Conservation (phyloP, 2,113 vertebrate genomes). For the Clarias gariepinus region DNA sequence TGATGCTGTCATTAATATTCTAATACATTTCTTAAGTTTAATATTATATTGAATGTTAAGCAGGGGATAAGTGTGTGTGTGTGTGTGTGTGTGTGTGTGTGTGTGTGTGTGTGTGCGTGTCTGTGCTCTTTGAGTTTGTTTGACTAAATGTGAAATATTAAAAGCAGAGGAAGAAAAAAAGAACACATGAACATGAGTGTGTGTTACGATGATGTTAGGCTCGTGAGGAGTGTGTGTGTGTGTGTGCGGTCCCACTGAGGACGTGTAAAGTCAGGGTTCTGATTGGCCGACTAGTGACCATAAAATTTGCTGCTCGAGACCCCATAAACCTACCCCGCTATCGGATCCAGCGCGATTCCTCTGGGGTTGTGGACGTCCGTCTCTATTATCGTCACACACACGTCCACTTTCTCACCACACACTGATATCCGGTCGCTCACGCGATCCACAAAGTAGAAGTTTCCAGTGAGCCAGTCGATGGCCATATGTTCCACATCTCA, state of each 20-base stretch:
- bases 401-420: constrained; percentile 74
- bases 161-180: not conserved
- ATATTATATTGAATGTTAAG: not conserved
- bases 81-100: not conserved
- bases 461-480: constrained; percentile 83
- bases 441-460: constrained; percentile 84
- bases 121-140: not conserved
- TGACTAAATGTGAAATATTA: not conserved
- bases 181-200: not conserved
- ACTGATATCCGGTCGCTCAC: constrained; percentile 80
- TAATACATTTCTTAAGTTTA: not conserved
- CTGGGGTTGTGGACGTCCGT: constrained; percentile 81
- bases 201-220: not conserved
- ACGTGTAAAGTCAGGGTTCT: not conserved
- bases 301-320: too few relatives aligned
- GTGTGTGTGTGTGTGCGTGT: not conserved
- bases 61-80: not conserved
- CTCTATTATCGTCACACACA: constrained; percentile 81
- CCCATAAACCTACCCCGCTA: constrained; percentile 74
- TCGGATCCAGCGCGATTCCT: constrained; percentile 80
- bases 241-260: not conserved
- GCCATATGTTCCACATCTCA: constrained; percentile 83
- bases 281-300: not conserved
- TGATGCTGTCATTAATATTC: not conserved
- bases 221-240: too few relatives aligned